Base-by-base conservation (phyloP, 2,888 invertebrate genomes). In the Anodontia alba region DNA sequence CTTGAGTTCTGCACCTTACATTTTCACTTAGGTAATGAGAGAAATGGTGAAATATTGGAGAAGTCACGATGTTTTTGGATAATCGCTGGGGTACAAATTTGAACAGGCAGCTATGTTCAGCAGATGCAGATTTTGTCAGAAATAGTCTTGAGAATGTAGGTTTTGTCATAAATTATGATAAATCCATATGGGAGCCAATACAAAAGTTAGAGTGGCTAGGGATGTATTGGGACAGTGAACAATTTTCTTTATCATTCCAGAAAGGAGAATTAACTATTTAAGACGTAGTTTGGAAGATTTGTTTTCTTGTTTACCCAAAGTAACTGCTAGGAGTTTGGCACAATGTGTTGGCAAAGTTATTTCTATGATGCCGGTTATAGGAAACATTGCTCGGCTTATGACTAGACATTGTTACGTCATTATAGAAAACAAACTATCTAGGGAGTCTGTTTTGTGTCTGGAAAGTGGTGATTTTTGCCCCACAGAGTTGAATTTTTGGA, bases 31-130 rank as follows among this genome's bases (percentile, higher is more conserved):
- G 73, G 20, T 62, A 20, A 20, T 84, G 46, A 43, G 81, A 74
- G 67, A 66, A 26, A n/a, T 84, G 17, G 75, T 84, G 66, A 79
- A 76, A 69, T 78, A 78, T 33, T 73, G 80, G 78, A 72, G 78
- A 69, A 43, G 36, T 54, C 75, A 73, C 38, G 23, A 70, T 78
- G 68, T 76, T 72, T 66, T 46, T 82, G 54, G 79, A 76, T 46
- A 71, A 82, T 66, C 76, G 78, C 46, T 69, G 36, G 66, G 73
- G 74, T 46, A 57, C 29, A 20, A 76, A 72, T 54, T 23, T 26
- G 20, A 71, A 8, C 12, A 31, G n/a, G 29, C 20, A 43, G 43
- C 17, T 43, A 17, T 43, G 43, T 43, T 43, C 43, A 43, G 43
- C 43, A n/a, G 46, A 66, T 73, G 12, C 67, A 20, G 17, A 57